Evolutionary conservation across 2,113 vertebrate species (phyloP).

Genomic region (Phylloscopus trochilus): DNA sequence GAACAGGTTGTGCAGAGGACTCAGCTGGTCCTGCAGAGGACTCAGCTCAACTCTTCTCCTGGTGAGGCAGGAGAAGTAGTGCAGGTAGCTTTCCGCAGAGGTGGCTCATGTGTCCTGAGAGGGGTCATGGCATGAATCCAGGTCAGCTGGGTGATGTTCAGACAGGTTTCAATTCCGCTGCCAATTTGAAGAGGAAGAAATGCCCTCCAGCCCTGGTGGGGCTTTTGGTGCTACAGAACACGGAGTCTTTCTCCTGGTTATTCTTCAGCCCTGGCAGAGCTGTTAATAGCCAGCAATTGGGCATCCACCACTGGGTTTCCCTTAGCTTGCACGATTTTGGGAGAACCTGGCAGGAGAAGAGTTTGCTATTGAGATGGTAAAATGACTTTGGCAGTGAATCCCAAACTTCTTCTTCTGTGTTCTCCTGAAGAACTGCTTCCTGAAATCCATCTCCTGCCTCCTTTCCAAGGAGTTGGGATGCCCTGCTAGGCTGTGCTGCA

Average conservation of each 20-base stretch:
- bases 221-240: not conserved
- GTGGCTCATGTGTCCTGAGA: not conserved
- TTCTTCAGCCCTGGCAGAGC: not conserved
- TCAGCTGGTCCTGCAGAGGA: too few relatives aligned
- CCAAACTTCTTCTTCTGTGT: not conserved
- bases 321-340: not conserved
- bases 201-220: not conserved
- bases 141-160: not conserved
- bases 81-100: not conserved
- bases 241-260: not conserved
- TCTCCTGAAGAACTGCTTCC: not conserved
- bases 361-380: not conserved
- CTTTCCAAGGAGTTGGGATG: not conserved
- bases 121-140: rapidly evolving
- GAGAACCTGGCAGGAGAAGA: not conserved
- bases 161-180: not conserved
- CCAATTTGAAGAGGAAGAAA: not conserved
- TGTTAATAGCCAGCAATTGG: not conserved
- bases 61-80: not conserved
- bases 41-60: not conserved
- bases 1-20: not conserved
- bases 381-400: not conserved
- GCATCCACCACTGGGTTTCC: rapidly evolving
- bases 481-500: rapidly evolving
- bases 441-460: not conserved